Evolutionary conservation across 2,797 vertebrate genomes (phyloP).

Genomic region (Chelmon rostratus): DNA sequence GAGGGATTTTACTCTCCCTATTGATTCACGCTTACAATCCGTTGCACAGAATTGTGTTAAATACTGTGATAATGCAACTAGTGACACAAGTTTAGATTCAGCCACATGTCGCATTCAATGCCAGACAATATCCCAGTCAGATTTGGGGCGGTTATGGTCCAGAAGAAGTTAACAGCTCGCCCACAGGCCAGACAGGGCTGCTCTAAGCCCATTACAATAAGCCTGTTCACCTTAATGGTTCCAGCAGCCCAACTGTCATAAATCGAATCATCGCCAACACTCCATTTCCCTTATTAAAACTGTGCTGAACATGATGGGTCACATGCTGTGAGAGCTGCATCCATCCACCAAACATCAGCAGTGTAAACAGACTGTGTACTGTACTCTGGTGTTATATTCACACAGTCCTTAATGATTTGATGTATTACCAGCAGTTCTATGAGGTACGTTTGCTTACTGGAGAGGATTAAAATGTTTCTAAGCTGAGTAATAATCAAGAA

Average conservation of each 20-base stretch:
- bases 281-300: slow-evolving; percentile 79
- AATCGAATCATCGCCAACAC: slow-evolving; percentile 76
- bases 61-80: neutral
- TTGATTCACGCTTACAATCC: slow-evolving; percentile 37
- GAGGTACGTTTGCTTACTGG: slow-evolving; percentile 27
- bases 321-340: slow-evolving; percentile 44
- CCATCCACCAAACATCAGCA: slow-evolving; percentile 41
- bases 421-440: slow-evolving; percentile 5
- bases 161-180: slow-evolving; percentile 65
- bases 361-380: slow-evolving; percentile 38
- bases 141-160: slow-evolving; percentile 53
- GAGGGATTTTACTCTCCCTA: slow-evolving; percentile 35
- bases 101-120: slow-evolving; percentile 41
- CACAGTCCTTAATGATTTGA: slow-evolving; percentile 17
- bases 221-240: slow-evolving; percentile 77
- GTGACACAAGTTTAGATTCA: slow-evolving; percentile 52
- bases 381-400: slow-evolving; percentile 11
- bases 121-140: slow-evolving; percentile 63
- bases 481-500: slow-evolving; percentile 34
- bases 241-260: slow-evolving; percentile 78
- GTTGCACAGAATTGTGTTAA: slow-evolving; percentile 18
- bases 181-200: slow-evolving; percentile 66
- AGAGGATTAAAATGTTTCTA: slow-evolving; percentile 28
- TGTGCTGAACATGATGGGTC: slow-evolving; percentile 52
- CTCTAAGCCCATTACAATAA: slow-evolving; percentile 81